Conservation (phyloP, 2,113 vertebrate genomes). For the Caranx melampygus region DNA sequence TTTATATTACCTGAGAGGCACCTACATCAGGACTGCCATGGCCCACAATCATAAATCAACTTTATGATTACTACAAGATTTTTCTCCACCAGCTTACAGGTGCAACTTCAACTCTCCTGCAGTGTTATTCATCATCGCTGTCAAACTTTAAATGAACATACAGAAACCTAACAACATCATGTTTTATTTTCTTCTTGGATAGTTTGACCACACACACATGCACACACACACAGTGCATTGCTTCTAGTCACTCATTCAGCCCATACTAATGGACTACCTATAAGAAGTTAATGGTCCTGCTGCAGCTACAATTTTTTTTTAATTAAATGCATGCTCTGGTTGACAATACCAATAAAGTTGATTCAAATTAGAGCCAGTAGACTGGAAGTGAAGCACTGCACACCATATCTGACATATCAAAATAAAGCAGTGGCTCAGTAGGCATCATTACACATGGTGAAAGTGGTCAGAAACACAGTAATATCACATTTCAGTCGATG, state of each 20-base stretch:
- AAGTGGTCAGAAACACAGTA: not conserved
- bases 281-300: conserved; percentile 24
- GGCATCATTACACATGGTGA: not conserved
- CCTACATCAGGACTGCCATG: not conserved
- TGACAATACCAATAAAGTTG: conserved; percentile 1
- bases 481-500: not conserved
- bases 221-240: no score
- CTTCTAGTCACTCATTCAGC: conserved; percentile 2
- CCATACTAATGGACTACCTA: not conserved
- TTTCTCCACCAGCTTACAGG: not conserved
- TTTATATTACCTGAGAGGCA: not conserved
- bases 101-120: not conserved
- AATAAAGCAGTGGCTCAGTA: not conserved
- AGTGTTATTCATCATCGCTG: conserved; percentile 8
- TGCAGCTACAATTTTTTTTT: conserved; percentile 1
- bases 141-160: conserved; percentile 14
- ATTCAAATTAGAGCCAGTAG: conserved; percentile 18
- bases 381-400: not conserved
- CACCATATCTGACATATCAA: not conserved
- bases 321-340: conserved; percentile 15
- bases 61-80: not conserved
- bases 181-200: not conserved
- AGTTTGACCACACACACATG: no score
- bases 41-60: not conserved
- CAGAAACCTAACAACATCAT: not conserved